Conservation (phyloP, 2,797 vertebrate species). For the Pangasius krempfi region DNA sequence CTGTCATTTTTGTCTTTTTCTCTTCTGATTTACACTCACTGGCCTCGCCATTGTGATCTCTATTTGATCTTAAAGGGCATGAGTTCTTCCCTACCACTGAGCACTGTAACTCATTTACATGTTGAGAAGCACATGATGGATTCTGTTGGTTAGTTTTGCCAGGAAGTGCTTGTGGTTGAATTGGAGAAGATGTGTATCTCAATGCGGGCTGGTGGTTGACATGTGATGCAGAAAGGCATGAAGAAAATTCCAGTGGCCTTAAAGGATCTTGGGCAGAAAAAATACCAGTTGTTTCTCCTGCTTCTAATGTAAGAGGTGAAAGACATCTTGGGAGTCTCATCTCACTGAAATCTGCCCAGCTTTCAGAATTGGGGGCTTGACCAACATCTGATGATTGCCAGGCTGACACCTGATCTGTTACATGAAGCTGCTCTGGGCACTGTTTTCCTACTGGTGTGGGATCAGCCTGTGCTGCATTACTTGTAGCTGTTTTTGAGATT, state of each 20-base stretch:
- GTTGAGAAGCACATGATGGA: slow-evolving; percentile 5
- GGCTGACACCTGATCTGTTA: not conserved
- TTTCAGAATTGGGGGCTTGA: not conserved
- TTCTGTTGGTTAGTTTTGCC: slow-evolving; percentile 17
- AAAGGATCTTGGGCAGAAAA: not conserved
- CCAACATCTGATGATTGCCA: not conserved
- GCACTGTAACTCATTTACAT: slow-evolving; percentile 4
- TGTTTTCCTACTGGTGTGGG: not conserved
- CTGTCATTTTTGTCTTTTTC: slow-evolving; percentile 10
- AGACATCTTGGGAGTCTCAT: slow-evolving; percentile 65
- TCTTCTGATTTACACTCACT: not conserved
- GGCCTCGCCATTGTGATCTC: not conserved
- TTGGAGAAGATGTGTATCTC: slow-evolving; percentile 13
- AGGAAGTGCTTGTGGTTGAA: slow-evolving; percentile 2
- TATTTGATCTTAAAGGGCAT: slow-evolving; percentile 16
- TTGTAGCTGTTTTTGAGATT: not conserved
- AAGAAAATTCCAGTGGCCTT: not conserved
- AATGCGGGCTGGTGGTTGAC: slow-evolving; percentile 56
- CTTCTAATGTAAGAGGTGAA: slow-evolving; percentile 65
- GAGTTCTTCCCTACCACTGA: not conserved
- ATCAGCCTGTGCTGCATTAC: not conserved
- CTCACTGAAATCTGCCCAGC: slow-evolving; percentile 50
- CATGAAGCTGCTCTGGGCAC: not conserved
- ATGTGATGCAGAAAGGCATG: slow-evolving; percentile 55
- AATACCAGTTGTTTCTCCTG: not conserved